Evolutionary conservation across 1,140 invertebrate genomes (phyloP).

Genomic region (Caenorhabditis tropicalis): DNA sequence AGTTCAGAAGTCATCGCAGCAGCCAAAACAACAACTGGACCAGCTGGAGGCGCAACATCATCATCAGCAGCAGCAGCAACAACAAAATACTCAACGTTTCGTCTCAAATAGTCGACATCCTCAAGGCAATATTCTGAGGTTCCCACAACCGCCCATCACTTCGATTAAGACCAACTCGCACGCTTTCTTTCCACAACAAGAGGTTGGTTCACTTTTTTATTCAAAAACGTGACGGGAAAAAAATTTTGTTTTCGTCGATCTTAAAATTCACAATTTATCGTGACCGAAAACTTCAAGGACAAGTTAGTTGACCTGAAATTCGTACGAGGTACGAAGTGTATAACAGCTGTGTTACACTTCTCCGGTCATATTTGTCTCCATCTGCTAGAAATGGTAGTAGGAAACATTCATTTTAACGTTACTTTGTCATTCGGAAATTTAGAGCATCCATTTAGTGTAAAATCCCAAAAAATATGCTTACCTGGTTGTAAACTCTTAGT

Average conservation of each 20-base stretch:
- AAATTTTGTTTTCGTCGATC: background rate
- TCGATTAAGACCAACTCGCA: slow-evolving; percentile 14
- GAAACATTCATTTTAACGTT: too few species aligned
- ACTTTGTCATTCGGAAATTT: too few species aligned
- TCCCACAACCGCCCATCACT: slow-evolving; percentile 22
- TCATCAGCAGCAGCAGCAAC: background rate
- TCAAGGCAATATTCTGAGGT: background rate
- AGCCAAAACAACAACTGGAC: background rate
- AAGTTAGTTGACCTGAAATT: too few species aligned
- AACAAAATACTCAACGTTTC: background rate
- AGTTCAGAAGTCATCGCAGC: background rate
- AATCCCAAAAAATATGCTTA: too few species aligned
- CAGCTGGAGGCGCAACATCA: background rate
- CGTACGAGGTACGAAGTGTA: too few species aligned
- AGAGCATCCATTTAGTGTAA: too few species aligned
- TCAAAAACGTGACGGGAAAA: background rate
- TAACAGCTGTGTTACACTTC: too few species aligned
- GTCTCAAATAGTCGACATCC: background rate
- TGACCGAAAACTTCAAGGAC: too few species aligned
- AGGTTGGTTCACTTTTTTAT: background rate
- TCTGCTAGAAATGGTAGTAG: too few species aligned
- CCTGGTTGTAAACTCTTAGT: too few species aligned
- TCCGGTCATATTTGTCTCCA: too few species aligned
- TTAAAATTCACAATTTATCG: too few species aligned
- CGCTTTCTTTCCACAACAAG: slow-evolving; percentile 25